Conservation (phyloP, 2,113 vertebrate species). For the Bothrops jararaca region DNA sequence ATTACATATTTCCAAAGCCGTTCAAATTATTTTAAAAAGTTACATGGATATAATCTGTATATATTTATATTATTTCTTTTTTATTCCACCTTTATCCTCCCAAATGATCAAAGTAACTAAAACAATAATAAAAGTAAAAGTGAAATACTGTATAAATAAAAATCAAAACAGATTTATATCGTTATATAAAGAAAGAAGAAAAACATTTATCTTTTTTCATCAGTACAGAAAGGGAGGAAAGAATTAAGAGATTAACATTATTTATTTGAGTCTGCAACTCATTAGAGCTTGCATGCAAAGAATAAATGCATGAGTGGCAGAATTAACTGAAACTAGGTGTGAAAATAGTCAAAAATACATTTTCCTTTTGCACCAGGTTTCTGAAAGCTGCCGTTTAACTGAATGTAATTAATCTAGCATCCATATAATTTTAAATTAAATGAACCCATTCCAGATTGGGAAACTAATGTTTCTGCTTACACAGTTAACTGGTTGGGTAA, state of each 20-base stretch:
- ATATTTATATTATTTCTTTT: not conserved
- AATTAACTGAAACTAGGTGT: not conserved
- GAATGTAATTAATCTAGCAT: not conserved
- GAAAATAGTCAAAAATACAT: not conserved
- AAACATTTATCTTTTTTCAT: not conserved
- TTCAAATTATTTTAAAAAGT: not conserved
- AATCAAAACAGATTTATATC: not conserved
- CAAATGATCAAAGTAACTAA: not conserved
- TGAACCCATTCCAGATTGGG: not conserved
- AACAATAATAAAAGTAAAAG: not conserved
- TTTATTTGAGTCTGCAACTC: not conserved
- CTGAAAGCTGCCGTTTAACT: not conserved
- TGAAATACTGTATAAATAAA: not conserved
- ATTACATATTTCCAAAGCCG: not conserved
- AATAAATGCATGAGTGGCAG: not conserved
- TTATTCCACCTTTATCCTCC: not conserved
- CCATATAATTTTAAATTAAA: slow-evolving; percentile 23
- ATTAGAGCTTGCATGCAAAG: slow-evolving; percentile 1
- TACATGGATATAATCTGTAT: not conserved
- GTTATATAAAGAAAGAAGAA: not conserved
- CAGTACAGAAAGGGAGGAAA: not conserved
- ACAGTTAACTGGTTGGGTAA: slow-evolving; percentile 6
- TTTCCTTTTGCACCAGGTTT: not conserved
- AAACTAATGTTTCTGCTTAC: slow-evolving; percentile 10
- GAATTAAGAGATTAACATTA: not conserved